phyloP scores from a whole-genome alignment of 53 echinoderm and acorn worm species.

The Antedon mediterranea region DNA sequence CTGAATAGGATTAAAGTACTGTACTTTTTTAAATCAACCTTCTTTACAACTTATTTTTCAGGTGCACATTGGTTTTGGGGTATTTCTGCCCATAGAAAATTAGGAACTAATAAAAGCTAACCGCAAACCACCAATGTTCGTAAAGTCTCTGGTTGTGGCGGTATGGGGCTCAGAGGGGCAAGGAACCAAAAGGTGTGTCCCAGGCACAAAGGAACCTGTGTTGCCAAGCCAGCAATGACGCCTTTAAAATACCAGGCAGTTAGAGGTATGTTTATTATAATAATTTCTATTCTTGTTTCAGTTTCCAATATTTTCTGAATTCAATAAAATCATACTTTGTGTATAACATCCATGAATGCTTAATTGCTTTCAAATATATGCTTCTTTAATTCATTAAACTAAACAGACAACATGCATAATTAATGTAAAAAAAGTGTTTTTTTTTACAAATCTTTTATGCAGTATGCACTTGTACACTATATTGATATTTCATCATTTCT shows the following conservation, averaged over 20 bases:
- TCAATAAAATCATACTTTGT: no score
- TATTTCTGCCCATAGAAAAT: not conserved
- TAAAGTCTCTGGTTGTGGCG: constrained; percentile 1
- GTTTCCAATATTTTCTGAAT: no score
- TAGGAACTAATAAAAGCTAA: not conserved
- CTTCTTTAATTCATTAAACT: no score
- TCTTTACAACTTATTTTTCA: not conserved
- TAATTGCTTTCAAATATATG: no score
- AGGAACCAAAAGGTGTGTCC: constrained; percentile 6
- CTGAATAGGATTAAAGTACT: no score
- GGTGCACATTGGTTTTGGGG: not conserved
- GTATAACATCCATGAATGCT: no score
- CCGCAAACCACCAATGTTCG: not conserved
- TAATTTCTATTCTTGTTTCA: not conserved
- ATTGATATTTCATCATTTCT: no score
- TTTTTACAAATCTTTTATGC: no score
- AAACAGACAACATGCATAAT: no score
- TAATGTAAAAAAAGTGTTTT: no score
- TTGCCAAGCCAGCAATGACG: not conserved
- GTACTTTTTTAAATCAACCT: no score
- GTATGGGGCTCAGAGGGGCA: constrained; percentile 4
- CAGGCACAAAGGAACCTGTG: not conserved
- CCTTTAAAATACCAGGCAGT: not conserved
- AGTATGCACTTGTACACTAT: no score
- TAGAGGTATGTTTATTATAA: not conserved